Percentiles rank a stretch among this genome's conserved stretches.
Evolutionary conservation across 2,797 vertebrate genomes (phyloP).

Genomic region (Chlorospingus semifuscus): DNA sequence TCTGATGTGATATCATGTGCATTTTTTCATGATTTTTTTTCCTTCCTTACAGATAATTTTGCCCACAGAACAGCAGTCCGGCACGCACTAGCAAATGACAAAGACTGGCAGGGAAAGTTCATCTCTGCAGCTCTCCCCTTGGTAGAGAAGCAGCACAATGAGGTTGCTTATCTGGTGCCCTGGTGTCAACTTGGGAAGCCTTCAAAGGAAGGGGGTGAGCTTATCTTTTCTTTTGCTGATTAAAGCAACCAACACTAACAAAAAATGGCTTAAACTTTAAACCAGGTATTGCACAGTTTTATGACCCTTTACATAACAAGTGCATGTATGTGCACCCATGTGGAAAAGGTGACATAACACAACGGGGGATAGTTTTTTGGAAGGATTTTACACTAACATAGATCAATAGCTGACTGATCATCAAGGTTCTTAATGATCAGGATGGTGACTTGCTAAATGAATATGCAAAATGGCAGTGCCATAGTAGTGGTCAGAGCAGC

Average conservation of each 20-base stretch:
- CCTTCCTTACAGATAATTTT: conserved; percentile 81
- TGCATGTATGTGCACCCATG: neutral
- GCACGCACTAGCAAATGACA: conserved; percentile 81
- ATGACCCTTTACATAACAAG: neutral
- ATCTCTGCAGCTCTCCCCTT: conserved; percentile 80
- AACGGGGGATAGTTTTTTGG: neutral
- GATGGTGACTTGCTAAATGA: neutral
- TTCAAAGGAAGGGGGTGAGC: conserved; percentile 81
- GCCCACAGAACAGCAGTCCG: conserved; percentile 83
- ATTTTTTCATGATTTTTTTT: neutral
- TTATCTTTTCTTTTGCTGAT: neutral
- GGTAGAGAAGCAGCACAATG: conserved; percentile 84
- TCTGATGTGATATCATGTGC: neutral
- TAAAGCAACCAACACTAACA: neutral
- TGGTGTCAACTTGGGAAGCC: conserved; percentile 85
- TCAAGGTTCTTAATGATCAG: neutral
- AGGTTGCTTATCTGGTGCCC: conserved; percentile 87
- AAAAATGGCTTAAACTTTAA: conserved; percentile 24
- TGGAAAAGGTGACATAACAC: neutral
- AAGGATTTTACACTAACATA: neutral
- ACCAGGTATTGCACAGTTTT: neutral
- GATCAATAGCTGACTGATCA: neutral
- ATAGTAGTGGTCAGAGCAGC: neutral
- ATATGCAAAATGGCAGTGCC: neutral
- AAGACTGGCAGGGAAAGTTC: conserved; percentile 85